A percentile compares a stretch with the other conserved stretches of the same genome.
Evolutionary conservation across 1,140 invertebrate species (phyloP).

Genomic region (Tribolium castaneum): DNA sequence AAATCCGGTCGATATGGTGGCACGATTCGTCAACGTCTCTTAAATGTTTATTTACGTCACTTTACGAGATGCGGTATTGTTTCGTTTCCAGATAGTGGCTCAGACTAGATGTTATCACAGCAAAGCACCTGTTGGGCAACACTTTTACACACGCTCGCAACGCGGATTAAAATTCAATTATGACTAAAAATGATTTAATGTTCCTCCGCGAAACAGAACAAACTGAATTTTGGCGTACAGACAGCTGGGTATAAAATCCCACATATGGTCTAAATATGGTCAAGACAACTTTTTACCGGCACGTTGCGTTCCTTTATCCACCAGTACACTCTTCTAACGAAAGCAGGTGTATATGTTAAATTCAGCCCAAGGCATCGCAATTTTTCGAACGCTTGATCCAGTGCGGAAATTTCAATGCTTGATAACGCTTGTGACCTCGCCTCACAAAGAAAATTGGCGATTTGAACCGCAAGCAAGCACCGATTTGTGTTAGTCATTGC

Average conservation of each 20-base stretch:
- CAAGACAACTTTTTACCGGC: slow-evolving; percentile 36
- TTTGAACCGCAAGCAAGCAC: slow-evolving; percentile 9
- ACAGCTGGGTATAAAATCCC: slow-evolving; percentile 38
- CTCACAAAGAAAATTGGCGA: slow-evolving; percentile 10
- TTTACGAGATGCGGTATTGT: slow-evolving; percentile 15
- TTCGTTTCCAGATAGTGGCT: slow-evolving; percentile 6
- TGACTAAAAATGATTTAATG: slow-evolving; percentile 29
- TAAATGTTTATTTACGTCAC: slow-evolving; percentile 28
- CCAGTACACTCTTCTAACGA: slow-evolving; percentile 25
- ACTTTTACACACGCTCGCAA: slow-evolving; percentile 4
- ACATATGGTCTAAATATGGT: slow-evolving; percentile 35
- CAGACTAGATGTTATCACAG: slow-evolving; percentile 27
- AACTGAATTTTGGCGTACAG: slow-evolving; percentile 28
- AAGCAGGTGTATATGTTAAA: slow-evolving; percentile 35
- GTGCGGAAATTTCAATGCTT: neutral
- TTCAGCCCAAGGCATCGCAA: neutral
- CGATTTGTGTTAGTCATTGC: slow-evolving; percentile 33
- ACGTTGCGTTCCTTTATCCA: slow-evolving; percentile 36
- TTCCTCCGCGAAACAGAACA: neutral
- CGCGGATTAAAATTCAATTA: slow-evolving; percentile 31
- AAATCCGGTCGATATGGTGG: slow-evolving; percentile 18
- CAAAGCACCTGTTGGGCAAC: slow-evolving; percentile 13
- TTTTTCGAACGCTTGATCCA: neutral
- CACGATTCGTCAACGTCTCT: slow-evolving; percentile 24
- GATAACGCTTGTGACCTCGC: slow-evolving; percentile 1